Base-by-base conservation (phyloP, 2,888 invertebrate genomes). In the Megaustenia siamemsis region DNA sequence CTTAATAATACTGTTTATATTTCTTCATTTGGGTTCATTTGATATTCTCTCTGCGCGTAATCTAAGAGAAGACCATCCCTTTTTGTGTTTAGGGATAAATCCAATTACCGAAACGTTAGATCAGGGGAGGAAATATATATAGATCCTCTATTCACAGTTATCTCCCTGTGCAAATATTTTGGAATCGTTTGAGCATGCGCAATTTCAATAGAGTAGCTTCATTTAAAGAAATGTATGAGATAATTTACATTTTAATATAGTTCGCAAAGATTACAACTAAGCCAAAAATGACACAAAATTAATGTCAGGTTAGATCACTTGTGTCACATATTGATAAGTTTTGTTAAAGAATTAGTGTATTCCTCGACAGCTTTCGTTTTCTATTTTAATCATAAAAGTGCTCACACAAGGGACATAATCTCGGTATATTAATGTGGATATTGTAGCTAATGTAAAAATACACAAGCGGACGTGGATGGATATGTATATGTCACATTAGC, bases 1-100 rank as follows among this genome's bases (percentile, higher is more conserved):
- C 24, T 8, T 43, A 71, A 71, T 71, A 71, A 43, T 43, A 71
- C n/a, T 71, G 69, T 71, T 71, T 71, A 43, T 43, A 35, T 71
- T 71, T n/a, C 43, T 43, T 71, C 12, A 71, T 71, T 71, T 43
- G 24, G 1, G 69, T n/a, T 43, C 43, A 71, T 71, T 43, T 43
- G 43, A 71, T 71, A 71, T 24, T n/a, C n/a, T n/a, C 69, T 43
- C 5, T n/a, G 40, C 8, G 43, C 24, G 69, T 71, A 71, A 71
- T 71, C 43, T 43, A 43, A 1, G n/a, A 40, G 5, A 1, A 8
- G n/a, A n/a, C 43, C 24, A 71, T 40, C 24, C 6, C 10, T 43
- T 28, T 71, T 40, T 35, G 35, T 32, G 40, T 71, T 15, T n/a
- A n/a, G 15, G 43, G 35, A 71, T 21, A 71, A 71, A 71, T 71